These are phyloP conservation scores for Rafetus swinhoei DNA, from an alignment of 2,113 vertebrate genomes.

Conservation along the genomic window DNA sequence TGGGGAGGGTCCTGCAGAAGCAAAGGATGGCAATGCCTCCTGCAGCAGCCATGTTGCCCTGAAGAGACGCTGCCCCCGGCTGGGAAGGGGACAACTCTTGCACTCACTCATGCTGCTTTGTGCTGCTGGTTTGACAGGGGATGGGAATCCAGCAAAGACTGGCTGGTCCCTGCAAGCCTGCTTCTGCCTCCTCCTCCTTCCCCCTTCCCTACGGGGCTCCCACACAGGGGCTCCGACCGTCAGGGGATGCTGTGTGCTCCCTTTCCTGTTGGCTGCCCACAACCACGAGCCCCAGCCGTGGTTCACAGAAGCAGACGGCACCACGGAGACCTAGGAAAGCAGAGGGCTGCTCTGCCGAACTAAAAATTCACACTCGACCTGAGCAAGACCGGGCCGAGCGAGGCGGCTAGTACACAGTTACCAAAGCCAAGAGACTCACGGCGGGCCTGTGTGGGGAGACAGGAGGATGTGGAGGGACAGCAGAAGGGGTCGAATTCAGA, in stretches of 20 bases:
- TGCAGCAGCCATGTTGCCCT: not conserved
- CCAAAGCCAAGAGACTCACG: not conserved
- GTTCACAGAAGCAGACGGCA: not conserved
- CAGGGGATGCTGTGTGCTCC: not conserved
- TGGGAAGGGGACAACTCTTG: not conserved
- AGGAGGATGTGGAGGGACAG: not conserved
- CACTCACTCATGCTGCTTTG: not conserved
- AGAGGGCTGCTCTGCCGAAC: not conserved
- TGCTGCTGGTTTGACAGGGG: not conserved
- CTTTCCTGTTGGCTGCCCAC: not conserved
- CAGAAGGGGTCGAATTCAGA: not conserved
- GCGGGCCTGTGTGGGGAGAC: not conserved
- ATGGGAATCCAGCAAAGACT: not conserved
- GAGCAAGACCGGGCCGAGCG: not conserved
- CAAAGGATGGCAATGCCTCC: not conserved
- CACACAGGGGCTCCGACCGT: not conserved
- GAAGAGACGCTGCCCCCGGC: rapidly evolving
- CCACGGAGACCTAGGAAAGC: not conserved
- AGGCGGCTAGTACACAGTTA: not conserved
- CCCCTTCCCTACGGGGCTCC: not conserved
- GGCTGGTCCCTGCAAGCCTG: not conserved
- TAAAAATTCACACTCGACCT: not conserved
- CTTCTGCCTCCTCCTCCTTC: not conserved
- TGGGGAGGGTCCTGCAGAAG: not conserved
- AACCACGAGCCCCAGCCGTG: too few species aligned